These are phyloP conservation scores for Pentalonia nigronervosa DNA, from an alignment of 1,140 invertebrate genomes.

Conservation along the genomic window DNA sequence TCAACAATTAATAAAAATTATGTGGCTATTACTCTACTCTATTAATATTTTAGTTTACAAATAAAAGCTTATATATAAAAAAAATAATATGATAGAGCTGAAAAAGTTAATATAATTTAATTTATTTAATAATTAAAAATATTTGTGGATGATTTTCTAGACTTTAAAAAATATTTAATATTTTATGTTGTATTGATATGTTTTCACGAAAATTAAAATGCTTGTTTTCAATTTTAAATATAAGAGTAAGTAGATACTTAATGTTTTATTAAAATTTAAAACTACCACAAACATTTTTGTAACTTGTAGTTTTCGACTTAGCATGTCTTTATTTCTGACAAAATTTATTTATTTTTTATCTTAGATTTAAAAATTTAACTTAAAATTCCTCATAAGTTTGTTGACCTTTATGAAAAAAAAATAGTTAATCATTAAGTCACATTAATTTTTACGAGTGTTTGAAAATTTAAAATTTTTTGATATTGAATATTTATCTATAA, in stretches of 20 bases:
- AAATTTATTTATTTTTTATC: too few species aligned
- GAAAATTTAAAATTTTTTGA: too few species aligned
- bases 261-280: neutral
- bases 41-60: neutral
- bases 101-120: neutral
- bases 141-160: too few species aligned
- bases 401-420: too few species aligned
- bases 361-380: too few species aligned
- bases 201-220: neutral
- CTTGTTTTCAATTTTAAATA: neutral
- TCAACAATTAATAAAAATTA: neutral
- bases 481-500: too few species aligned
- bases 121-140: neutral
- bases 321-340: neutral
- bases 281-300: neutral
- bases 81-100: neutral
- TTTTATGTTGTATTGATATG: neutral
- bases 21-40: neutral
- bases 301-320: neutral
- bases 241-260: neutral
- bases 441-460: too few species aligned
- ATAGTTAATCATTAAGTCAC: too few species aligned
- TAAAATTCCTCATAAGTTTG: too few species aligned
- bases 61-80: neutral
- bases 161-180: neutral